Base-by-base conservation (phyloP, 2,113 vertebrate genomes). In the Hemichromis elongatus region DNA sequence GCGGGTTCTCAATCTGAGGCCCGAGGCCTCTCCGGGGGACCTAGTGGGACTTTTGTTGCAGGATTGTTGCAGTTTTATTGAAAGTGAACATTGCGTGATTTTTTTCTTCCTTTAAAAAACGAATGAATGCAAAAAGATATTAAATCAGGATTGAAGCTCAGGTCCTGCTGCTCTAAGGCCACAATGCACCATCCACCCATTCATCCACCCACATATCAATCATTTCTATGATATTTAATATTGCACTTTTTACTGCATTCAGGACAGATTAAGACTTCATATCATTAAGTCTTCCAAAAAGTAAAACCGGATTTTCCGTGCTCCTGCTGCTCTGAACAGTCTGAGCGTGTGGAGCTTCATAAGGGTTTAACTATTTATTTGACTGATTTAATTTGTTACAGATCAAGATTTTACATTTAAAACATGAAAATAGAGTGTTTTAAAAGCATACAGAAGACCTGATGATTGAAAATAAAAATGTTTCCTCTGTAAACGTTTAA, bases 1-100 rank as follows among this genome's bases (percentile, higher is more conserved):
- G 87, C 35, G 9, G 90, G 82, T 88, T 84, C 84, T 59, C 90
- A 91, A 86, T 2, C 75, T 24, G 87, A 82, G 89, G 88, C 77
- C 84, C 86, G 87, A 16, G 83, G 85, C 52, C 84, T 0, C 79
- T 19, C 10, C 54, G 11, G 35, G 55, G 56, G 47, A 37, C 85
- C 14, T 13, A n/a, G 13, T 7, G 10, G 14, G n/a, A 37, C 28
- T 19, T 13, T 57, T 3, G 28, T 10, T 80, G 18, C 21, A 53
- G 47, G 47, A 54, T 81, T 37, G 13, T 53, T 37, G 30, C 7
- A 9, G 12, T 40, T 24, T 82, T 42, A 70, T 55, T 42, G 55
- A 54, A 82, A 6, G 30, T 13, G 21, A 35, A 16, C 24, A 37
- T n/a, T 0, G 3, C 14, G 13, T 59, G 55, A 73, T 18, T 52